Conservation (phyloP, 2,113 vertebrate genomes). For the Suncus etruscus region DNA sequence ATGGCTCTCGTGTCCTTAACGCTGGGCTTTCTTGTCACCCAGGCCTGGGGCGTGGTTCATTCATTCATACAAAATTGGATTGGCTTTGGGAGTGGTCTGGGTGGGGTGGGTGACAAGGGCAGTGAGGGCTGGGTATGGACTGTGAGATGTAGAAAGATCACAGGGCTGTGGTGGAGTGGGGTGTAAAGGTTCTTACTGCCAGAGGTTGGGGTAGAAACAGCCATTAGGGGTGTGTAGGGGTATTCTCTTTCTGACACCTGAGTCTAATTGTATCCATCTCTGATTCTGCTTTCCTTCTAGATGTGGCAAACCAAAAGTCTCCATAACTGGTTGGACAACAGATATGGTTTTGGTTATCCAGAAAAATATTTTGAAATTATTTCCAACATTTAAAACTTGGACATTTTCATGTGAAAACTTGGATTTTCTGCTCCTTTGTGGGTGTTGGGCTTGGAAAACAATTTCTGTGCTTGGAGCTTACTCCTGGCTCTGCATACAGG, state of each 20-base stretch:
- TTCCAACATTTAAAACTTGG: neutral
- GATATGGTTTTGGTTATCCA: neutral
- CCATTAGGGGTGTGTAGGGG: neutral
- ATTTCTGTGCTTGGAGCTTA: no score
- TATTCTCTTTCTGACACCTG: neutral
- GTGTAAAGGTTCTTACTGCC: neutral
- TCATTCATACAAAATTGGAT: neutral
- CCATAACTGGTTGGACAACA: neutral
- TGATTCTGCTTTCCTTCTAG: neutral
- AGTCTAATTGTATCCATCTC: neutral
- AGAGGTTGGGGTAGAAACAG: neutral
- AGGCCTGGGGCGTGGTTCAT: neutral
- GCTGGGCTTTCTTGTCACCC: conserved; percentile 62
- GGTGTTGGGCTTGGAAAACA: no score
- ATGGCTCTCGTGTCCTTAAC: conserved; percentile 74
- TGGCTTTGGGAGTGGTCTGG: neutral
- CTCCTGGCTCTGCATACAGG: no score
- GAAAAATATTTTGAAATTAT: conserved; percentile 11
- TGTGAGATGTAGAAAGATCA: neutral
- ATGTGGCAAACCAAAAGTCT: neutral
- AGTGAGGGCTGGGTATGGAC: accelerated
- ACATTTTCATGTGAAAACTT: neutral
- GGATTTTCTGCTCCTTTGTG: neutral
- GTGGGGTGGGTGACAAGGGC: neutral
- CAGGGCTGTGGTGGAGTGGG: no score